Percentiles rank a stretch among this genome's conserved stretches.
phyloP scores from a whole-genome alignment of 2,888 invertebrate species.

The Andrena trimmerana region DNA sequence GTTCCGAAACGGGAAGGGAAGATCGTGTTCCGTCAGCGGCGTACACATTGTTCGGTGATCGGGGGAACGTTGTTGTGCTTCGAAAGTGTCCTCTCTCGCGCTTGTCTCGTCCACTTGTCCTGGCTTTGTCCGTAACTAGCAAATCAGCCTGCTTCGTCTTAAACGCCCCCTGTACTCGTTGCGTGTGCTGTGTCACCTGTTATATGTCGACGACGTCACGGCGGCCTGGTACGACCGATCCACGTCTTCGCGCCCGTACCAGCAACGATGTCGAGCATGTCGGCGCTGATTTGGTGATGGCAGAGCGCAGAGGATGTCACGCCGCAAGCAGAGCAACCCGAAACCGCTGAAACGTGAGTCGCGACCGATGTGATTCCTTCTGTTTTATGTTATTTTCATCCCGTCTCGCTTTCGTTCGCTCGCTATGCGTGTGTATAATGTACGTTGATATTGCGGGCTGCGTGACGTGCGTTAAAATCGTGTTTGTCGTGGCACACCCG shows the following conservation, averaged over 20 bases:
- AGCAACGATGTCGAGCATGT: slow-evolving; percentile 72
- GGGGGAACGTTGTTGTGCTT: slow-evolving; percentile 50
- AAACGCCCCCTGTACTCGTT: slow-evolving; percentile 27
- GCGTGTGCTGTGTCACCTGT: slow-evolving; percentile 72
- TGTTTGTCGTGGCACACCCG: slow-evolving; percentile 41
- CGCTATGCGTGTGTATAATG: background rate
- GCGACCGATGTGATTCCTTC: slow-evolving; percentile 28
- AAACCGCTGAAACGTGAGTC: slow-evolving; percentile 97
- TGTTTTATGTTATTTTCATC: slow-evolving; percentile 8
- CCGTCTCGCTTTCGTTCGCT: slow-evolving; percentile 23
- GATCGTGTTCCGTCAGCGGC: slow-evolving; percentile 2
- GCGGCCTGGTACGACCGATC: slow-evolving; percentile 38
- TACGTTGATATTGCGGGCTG: slow-evolving; percentile 8
- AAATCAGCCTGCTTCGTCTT: slow-evolving; percentile 42
- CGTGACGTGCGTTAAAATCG: slow-evolving; percentile 34
- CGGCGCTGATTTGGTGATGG: slow-evolving; percentile 83
- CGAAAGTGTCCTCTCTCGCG: slow-evolving; percentile 42
- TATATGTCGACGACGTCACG: slow-evolving; percentile 59
- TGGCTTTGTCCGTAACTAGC: slow-evolving; percentile 27
- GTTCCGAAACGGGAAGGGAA: slow-evolving; percentile 6
- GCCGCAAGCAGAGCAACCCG: slow-evolving; percentile 98
- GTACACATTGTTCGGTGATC: slow-evolving; percentile 41
- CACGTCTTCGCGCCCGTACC: slow-evolving; percentile 53
- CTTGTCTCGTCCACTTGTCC: slow-evolving; percentile 22
- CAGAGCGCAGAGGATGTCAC: slow-evolving; percentile 90